phyloP scores from a whole-genome alignment of 2,888 invertebrate species.

The Cosmia pyralina region DNA sequence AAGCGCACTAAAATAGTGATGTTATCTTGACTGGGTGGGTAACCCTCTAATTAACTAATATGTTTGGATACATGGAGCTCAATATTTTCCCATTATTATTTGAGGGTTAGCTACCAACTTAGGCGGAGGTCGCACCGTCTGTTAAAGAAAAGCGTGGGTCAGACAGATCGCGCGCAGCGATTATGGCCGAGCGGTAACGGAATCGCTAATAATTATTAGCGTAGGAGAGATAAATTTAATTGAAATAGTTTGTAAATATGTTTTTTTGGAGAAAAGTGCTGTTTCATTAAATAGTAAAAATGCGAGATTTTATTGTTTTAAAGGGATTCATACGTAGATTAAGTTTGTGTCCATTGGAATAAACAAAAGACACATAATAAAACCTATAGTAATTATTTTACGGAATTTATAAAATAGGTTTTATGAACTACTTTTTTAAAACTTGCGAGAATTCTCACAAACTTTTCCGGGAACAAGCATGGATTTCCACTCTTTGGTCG shows the following conservation, averaged over 20 bases:
- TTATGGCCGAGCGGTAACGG: neutral
- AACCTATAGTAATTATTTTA: neutral
- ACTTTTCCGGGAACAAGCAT: neutral
- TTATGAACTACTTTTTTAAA: neutral
- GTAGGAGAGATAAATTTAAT: too few relatives aligned
- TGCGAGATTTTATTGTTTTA: neutral
- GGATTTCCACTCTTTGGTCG: neutral
- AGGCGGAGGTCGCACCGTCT: neutral
- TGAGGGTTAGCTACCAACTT: neutral
- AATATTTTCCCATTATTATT: slow-evolving; percentile 21
- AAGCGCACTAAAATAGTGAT: neutral
- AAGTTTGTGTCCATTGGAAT: neutral
- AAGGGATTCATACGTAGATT: neutral
- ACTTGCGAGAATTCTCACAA: neutral
- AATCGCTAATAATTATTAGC: neutral
- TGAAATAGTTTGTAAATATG: neutral
- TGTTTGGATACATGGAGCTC: slow-evolving; percentile 15
- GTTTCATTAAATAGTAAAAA: neutral
- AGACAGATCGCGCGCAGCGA: neutral
- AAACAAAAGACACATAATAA: neutral
- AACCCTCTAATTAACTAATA: slow-evolving; percentile 18
- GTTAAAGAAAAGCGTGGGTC: neutral
- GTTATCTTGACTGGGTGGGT: neutral
- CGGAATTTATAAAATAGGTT: too few relatives aligned
- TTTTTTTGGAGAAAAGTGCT: neutral